phyloP scores from a whole-genome alignment of 2,797 vertebrate genomes.

The Orestias chungarensis region DNA sequence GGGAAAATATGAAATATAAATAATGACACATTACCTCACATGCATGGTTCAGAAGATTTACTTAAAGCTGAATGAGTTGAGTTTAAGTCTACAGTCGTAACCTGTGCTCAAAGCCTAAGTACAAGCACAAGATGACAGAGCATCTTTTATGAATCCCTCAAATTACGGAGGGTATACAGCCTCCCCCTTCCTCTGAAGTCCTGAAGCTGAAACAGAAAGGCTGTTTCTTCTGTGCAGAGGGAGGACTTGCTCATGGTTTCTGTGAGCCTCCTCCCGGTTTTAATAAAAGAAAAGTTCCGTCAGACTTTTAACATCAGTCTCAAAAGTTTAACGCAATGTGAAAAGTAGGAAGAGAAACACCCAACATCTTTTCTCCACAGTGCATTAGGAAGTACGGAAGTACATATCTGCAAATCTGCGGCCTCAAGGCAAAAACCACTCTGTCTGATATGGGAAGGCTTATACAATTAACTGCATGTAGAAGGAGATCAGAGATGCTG shows the following conservation, averaged over 20 bases:
- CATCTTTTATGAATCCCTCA: slow-evolving; percentile 1
- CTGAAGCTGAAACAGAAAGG: neutral
- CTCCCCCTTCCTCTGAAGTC: slow-evolving; percentile 7
- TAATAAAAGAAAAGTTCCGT: slow-evolving; percentile 49
- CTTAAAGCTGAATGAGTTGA: neutral
- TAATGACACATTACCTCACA: neutral
- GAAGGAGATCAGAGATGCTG: slow-evolving; percentile 1
- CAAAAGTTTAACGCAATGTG: slow-evolving; percentile 50
- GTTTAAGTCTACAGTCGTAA: neutral
- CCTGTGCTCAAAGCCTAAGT: neutral
- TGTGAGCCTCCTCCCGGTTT: slow-evolving; percentile 44
- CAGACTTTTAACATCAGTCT: slow-evolving; percentile 40
- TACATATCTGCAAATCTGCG: slow-evolving; percentile 26
- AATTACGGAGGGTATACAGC: neutral
- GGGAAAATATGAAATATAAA: neutral
- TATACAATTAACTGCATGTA: neutral
- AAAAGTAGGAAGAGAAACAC: slow-evolving; percentile 47
- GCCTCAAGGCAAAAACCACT: slow-evolving; percentile 5
- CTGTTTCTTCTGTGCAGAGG: neutral
- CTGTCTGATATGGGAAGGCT: neutral
- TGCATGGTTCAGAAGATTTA: neutral
- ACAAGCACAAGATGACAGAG: slow-evolving; percentile 7
- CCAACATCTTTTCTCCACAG: slow-evolving; percentile 26
- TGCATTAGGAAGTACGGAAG: slow-evolving; percentile 37
- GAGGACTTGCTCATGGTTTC: slow-evolving; percentile 35